These are phyloP conservation scores for Urocitellus parryii DNA, from an alignment of 2,113 vertebrate genomes.

Conservation along the genomic window DNA sequence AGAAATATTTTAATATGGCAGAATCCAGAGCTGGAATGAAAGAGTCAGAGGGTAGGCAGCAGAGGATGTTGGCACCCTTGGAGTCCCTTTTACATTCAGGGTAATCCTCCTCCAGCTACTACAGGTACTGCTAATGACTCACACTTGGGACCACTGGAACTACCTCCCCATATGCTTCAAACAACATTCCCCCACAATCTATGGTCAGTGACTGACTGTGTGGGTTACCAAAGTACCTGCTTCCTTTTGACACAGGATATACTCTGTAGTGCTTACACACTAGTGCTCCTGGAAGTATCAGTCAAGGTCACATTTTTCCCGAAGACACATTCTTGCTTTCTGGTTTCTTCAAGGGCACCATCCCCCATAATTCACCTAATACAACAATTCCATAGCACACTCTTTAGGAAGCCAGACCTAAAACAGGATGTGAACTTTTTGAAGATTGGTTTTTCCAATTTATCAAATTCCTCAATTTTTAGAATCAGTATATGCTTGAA, in stretches of 20 bases:
- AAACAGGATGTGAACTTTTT: background rate
- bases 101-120: background rate
- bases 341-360: background rate
- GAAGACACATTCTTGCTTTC: background rate
- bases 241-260: background rate
- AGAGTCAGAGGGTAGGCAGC: background rate
- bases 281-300: background rate
- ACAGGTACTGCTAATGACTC: background rate
- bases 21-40: background rate
- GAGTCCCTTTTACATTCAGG: background rate
- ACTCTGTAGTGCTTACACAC: background rate
- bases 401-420: background rate
- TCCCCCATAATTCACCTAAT: no score
- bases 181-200: background rate
- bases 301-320: background rate
- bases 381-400: background rate
- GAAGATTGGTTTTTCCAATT: background rate
- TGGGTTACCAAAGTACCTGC: no score
- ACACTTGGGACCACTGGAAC: background rate
- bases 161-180: background rate
- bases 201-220: background rate
- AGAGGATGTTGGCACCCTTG: background rate
- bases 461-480: background rate
- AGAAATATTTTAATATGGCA: conserved; percentile 18
- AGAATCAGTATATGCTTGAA: background rate